phyloP scores from a whole-genome alignment of 1,140 invertebrate species.

The Atta texana region DNA sequence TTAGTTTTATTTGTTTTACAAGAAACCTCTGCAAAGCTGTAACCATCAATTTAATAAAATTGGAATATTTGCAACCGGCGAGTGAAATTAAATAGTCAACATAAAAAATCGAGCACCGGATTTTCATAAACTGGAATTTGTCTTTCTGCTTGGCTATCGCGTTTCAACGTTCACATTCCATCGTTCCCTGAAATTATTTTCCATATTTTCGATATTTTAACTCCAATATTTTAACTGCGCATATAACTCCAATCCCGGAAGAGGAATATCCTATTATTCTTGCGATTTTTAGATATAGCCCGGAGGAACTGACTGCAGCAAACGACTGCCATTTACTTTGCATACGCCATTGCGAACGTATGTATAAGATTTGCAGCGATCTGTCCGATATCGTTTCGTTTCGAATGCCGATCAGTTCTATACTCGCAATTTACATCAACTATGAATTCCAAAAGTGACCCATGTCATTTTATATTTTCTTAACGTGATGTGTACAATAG shows the following conservation, averaged over 20 bases:
- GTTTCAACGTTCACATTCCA: slow-evolving; percentile 20
- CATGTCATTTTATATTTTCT: not conserved
- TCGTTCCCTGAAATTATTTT: slow-evolving; percentile 50
- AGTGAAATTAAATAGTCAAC: slow-evolving; percentile 42
- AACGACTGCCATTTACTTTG: slow-evolving; percentile 67
- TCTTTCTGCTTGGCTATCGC: slow-evolving; percentile 36
- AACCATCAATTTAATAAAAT: slow-evolving; percentile 38
- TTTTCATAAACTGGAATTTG: slow-evolving; percentile 52
- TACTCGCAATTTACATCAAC: slow-evolving; percentile 4
- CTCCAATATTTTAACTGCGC: slow-evolving; percentile 48
- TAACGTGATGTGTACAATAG: not conserved
- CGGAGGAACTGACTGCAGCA: slow-evolving; percentile 47
- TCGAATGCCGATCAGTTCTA: slow-evolving; percentile 45
- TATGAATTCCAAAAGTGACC: not conserved
- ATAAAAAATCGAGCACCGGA: slow-evolving; percentile 39
- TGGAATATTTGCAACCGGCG: slow-evolving; percentile 29
- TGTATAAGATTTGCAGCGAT: slow-evolving; percentile 68
- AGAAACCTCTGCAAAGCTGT: not conserved
- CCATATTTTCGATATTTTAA: slow-evolving; percentile 41
- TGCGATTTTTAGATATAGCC: slow-evolving; percentile 51
- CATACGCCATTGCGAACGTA: slow-evolving; percentile 61
- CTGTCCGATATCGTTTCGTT: slow-evolving; percentile 56
- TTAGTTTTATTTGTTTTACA: slow-evolving; percentile 3
- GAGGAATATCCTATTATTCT: slow-evolving; percentile 62
- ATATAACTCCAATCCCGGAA: slow-evolving; percentile 41